Base-by-base conservation (phyloP, 1,140 invertebrate species). In the Pseudomyrmex gracilis region DNA sequence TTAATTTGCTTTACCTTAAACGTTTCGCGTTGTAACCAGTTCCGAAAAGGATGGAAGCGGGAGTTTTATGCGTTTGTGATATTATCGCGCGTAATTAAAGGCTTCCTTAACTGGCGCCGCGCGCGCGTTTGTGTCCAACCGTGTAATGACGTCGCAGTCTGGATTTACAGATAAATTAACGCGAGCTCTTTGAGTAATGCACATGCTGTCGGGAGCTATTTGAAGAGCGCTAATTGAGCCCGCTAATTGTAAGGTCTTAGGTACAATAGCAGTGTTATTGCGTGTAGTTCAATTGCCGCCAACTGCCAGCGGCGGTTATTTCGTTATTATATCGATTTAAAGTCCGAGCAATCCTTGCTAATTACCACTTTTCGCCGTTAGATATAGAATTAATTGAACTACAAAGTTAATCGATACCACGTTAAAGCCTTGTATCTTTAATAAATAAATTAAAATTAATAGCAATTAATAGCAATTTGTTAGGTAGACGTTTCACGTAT, bases 1-100 rank as follows among this genome's bases (percentile, higher is more conserved):
- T 84, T 87, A 87, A 80, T 80, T 80, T 80, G 66, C 55, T 80
- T 80, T 80, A 55, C 43, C 76, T 57, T 80, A 70, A 80, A 80
- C 34, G 43, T 43, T 66, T 15, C 3, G 47, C 20, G 34, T 43
- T 20, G 55, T 58, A 70, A 80, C 20, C 20, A 58, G 66, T 70
- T n/a, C n/a, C 66, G 66, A 43, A 80, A 57, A 57, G 51, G 74
- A 58, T 70, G 10, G 76, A 78, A 70, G 43, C 43, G 71, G 34
- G 61, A 77, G 20, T 80, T 80, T 80, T 80, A 80, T n/a, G 15
- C 15, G 15, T n/a, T n/a, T 20, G 61, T 15, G 34, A 64, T 64
- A 64, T 45, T 45, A 64, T 64, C 61, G 61, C 61, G 61, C 61
- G 7, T 60, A 70, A 80, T 80, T 80, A 80, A 68, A 80, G 66